Base-by-base conservation (phyloP, 2,797 vertebrate genomes). In the Uromys caudimaculatus region DNA sequence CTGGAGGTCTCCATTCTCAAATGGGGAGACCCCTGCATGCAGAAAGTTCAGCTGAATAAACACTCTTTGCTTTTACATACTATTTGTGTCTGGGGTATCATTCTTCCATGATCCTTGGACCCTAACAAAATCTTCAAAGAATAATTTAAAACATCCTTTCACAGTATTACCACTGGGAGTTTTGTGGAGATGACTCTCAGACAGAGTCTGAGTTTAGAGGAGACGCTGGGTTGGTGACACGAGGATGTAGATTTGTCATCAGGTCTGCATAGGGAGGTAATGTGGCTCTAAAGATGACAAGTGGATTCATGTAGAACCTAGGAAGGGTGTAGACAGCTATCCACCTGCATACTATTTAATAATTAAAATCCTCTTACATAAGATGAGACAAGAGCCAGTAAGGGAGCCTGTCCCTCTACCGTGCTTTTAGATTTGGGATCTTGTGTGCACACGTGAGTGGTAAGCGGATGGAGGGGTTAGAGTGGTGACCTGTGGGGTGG, bases 101-200 rank as follows among this genome's bases (percentile, higher is more conserved):
- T 71, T 71, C 69, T 10, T 16, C n/a, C 21, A 17, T 9, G 35
- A 71, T 71, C 21, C n/a, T 71, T 71, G n/a, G 19, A 38, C 67
- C 17, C 67, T 71, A 38, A 71, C 19, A 71, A 71, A 71, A 50
- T 85, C 12, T 23, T 64, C 82, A 47, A 85, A 67, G 62, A n/a
- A n/a, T 85, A 50, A 84, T 50, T 47, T 47, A 21, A 84, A 67
- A 50, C 44, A 50, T 85, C 47, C 38, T 50, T 44, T n/a, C 44
- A 8, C n/a, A 9, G 11, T 50, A 47, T 87, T 10, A 56, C 84
- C 35, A 81, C 56, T 81, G 69, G 50, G 82, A 81, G 21, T 8
- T 94, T 96, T 47, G 67, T 56, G 47, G 90, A 88, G 81, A 75
- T 21, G 79, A 88, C 79, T 90, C 88, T 71, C 77, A 93, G 58